phyloP scores from a whole-genome alignment of 1,140 invertebrate genomes.

The Diuraphis noxia region DNA sequence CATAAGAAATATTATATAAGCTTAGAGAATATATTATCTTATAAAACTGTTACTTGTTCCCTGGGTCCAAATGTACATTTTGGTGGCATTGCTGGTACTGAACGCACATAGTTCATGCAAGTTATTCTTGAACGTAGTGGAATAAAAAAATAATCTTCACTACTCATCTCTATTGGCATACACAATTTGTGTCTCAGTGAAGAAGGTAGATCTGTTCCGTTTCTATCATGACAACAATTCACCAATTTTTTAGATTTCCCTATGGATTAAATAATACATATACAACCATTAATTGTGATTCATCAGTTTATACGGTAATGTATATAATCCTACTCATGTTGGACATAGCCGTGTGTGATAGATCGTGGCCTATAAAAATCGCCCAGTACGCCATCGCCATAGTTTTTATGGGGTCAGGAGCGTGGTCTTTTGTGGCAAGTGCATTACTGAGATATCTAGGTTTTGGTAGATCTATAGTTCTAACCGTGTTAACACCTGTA shows the following conservation, averaged over 20 bases:
- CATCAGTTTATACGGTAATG: neutral
- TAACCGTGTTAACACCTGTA: conserved; percentile 41
- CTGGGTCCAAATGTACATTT: conserved; percentile 80
- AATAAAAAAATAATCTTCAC: conserved; percentile 70
- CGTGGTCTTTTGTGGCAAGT: conserved; percentile 58
- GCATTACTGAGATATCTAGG: conserved; percentile 60
- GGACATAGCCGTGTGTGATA: conserved; percentile 76
- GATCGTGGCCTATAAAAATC: conserved; percentile 81
- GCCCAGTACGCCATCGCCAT: conserved; percentile 79
- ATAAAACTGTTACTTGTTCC: conserved; percentile 69
- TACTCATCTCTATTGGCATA: conserved; percentile 75
- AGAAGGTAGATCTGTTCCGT: conserved; percentile 67
- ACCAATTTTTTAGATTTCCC: conserved; percentile 68
- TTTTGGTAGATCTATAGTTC: conserved; percentile 58
- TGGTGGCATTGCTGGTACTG: conserved; percentile 71
- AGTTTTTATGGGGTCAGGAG: conserved; percentile 63
- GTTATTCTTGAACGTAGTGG: conserved; percentile 64
- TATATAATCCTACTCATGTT: conserved; percentile 70
- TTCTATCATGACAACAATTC: conserved; percentile 69
- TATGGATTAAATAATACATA: conserved; percentile 57
- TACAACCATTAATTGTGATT: neutral
- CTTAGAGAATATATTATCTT: no score
- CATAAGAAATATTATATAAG: no score
- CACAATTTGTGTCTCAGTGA: conserved; percentile 77
- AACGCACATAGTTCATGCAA: conserved; percentile 84